Percentiles rank a stretch among this genome's conserved stretches.
Conservation (phyloP, 2,888 invertebrate species). For the Anthophora plumipes region DNA sequence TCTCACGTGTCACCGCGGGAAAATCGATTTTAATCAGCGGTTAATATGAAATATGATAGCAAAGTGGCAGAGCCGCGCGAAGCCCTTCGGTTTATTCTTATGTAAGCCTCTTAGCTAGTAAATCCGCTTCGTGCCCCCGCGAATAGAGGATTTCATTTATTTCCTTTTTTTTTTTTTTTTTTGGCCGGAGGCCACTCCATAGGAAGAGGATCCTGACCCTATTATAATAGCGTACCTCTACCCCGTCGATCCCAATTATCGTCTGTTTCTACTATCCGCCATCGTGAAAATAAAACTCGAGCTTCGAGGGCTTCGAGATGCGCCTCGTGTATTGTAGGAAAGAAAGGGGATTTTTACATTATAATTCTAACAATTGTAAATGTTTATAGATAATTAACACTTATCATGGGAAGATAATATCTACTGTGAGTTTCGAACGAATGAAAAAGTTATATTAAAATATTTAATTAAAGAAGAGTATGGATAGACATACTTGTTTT, state of each 20-base stretch:
- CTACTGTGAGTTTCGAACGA: no score
- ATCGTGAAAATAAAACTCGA: slow-evolving; percentile 5
- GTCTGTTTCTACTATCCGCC: not conserved
- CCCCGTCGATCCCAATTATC: slow-evolving; percentile 41
- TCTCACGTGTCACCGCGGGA: slow-evolving; percentile 47
- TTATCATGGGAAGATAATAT: no score
- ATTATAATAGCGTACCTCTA: slow-evolving; percentile 27
- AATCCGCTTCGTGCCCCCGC: slow-evolving; percentile 71
- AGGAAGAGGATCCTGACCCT: slow-evolving; percentile 24
- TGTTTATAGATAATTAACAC: no score
- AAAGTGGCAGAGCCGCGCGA: slow-evolving; percentile 69
- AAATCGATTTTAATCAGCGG: slow-evolving; percentile 78
- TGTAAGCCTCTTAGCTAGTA: slow-evolving; percentile 75
- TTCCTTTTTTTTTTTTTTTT: slow-evolving; percentile 48
- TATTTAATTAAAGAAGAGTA: no score
- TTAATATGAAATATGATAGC: slow-evolving; percentile 79
- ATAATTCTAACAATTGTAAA: not conserved
- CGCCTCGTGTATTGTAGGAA: not conserved
- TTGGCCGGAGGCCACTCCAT: slow-evolving; percentile 3
- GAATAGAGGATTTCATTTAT: slow-evolving; percentile 72
- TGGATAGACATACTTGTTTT: no score
- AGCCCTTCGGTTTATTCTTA: slow-evolving; percentile 75
- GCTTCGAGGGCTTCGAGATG: no score
- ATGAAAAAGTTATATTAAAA: no score
- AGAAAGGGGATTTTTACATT: not conserved